Evolutionary conservation across 2,797 vertebrate species (phyloP).

Genomic region (Zalophus californianus): DNA sequence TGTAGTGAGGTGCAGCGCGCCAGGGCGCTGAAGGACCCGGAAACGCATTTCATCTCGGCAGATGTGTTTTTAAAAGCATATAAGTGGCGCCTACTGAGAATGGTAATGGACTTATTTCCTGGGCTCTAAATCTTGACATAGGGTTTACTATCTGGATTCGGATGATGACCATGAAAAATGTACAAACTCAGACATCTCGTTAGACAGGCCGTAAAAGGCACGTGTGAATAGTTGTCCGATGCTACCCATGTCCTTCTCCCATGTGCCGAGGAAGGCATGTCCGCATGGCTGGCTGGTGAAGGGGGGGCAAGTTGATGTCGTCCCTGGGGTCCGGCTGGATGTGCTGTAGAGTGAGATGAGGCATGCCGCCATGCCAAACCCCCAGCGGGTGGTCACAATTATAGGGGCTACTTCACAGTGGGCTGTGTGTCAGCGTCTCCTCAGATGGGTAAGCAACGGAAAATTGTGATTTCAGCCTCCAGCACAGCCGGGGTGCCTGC

Average conservation of each 20-base stretch:
- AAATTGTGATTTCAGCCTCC: neutral
- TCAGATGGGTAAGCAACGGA: rapidly evolving
- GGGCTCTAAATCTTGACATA: conserved; percentile 77
- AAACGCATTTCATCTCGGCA: conserved; percentile 77
- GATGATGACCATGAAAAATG: conserved; percentile 82
- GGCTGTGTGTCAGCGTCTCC: rapidly evolving
- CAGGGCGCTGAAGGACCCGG: neutral
- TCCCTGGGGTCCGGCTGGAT: neutral
- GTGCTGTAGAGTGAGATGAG: neutral
- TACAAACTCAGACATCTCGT: conserved; percentile 75
- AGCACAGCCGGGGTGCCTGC: too few relatives aligned
- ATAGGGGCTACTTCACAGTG: neutral
- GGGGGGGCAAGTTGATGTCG: rapidly evolving
- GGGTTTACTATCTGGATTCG: conserved; percentile 77
- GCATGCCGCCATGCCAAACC: rapidly evolving
- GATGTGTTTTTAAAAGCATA: conserved; percentile 41
- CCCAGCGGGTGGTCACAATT: neutral
- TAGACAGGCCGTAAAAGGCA: conserved; percentile 27
- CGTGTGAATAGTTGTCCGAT: neutral
- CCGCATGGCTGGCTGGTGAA: neutral
- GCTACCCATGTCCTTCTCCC: neutral
- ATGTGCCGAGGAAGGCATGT: neutral
- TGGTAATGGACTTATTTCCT: conserved; percentile 80
- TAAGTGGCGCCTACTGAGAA: conserved; percentile 82
- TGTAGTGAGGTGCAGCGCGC: rapidly evolving